Evolutionary conservation across 2,888 invertebrate genomes (phyloP), one percentile per base, ranked within the genome.

Genomic region (Microplitis manilae): DNA sequence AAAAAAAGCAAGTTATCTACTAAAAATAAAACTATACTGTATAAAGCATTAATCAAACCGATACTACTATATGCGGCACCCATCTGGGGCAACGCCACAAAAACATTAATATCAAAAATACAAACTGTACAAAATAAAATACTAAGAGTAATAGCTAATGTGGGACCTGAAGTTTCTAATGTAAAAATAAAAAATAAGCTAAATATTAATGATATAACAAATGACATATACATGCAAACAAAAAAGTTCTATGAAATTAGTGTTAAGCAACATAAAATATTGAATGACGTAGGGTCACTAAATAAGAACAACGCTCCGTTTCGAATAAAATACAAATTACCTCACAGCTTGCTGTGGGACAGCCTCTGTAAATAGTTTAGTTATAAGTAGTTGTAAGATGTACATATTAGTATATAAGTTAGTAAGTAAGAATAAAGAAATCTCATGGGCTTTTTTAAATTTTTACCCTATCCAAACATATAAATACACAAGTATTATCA

Each of bases 31-130:
- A 13, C 77, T 1, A 7, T 76, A 6, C 13, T 79, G 2, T 77
- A 77, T 15, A 74, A 77, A 6, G 15, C 71, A 0, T 62, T 79
- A 7, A 79, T 79, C 8, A 72, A 77, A 60, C 79, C 75, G 7
- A 13, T 72, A 41, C 40, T 77, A 61, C 64, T 79, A 0, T 77
- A 79, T 30, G 77, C 77, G 6, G 67, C 79, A 6, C 75, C 75
- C 1, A 67, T 77, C 5, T 79, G 79, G 77, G 68, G 77, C 38
- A 77, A 74, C 30, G 67, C 79, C 1, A 69, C 1, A 6, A 73
- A 67, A 41, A 39, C 60, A 1, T 74, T 69, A 13, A 67, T 77
- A 2, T 62, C 61, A 5, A 75, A 73, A 59, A 8, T 79, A 15
- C 20, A 79, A 68, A 68, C 7, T 1, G 1, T 70, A 17, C 68